Base-by-base conservation (phyloP, 2,888 invertebrate genomes). In the Acleris laterana region DNA sequence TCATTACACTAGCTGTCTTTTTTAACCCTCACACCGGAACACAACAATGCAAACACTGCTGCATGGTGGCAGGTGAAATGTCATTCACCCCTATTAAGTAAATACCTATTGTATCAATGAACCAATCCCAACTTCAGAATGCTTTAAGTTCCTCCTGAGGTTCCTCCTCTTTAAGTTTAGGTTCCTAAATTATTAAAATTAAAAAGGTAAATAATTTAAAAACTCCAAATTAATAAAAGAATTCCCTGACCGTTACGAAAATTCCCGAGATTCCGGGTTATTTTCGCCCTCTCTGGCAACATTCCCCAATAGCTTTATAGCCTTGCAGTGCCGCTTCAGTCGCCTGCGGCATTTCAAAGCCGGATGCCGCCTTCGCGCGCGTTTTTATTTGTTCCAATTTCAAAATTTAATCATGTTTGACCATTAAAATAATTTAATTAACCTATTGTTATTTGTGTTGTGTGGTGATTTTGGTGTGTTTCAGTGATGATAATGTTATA, bases 321-420 rank as follows among this genome's bases (percentile, higher is more conserved):
- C 76, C 73, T 78, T 80, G 79, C 79, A 78, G 77, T 72, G 50
- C 22, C 48, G 25, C 76, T 79, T 76, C 74, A 85, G 86, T 86
- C 70, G 76, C 74, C 84, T 86, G 86, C 86, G 86, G 84, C 77
- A 84, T 72, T 77, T 63, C 68, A 73, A 16, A 71, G 75, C 78
- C 70, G 71, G 58, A 9, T 32, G 63, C 46, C 67, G 69, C 50
- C 53, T 59, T 42, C 32, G 9, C 60, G 56, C 61, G 52, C 44
- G 17, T 20, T 49, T 56, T 56, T 22, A n/a, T 44, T 58, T 58
- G 25, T 46, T 56, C 20, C 20, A 51, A 56, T 44, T 59, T 63
- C 28, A 44, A 64, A 61, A 48, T 52, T 52, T 48, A 48, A 49
- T 53, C 19, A 38, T 49, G 38, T 53, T 42, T 38, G 50, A 44